A percentile compares a stretch with the other conserved stretches of the same genome.
These are phyloP conservation scores for Noctua fimbriata DNA, from an alignment of 2,888 invertebrate genomes.

Conservation along the genomic window DNA sequence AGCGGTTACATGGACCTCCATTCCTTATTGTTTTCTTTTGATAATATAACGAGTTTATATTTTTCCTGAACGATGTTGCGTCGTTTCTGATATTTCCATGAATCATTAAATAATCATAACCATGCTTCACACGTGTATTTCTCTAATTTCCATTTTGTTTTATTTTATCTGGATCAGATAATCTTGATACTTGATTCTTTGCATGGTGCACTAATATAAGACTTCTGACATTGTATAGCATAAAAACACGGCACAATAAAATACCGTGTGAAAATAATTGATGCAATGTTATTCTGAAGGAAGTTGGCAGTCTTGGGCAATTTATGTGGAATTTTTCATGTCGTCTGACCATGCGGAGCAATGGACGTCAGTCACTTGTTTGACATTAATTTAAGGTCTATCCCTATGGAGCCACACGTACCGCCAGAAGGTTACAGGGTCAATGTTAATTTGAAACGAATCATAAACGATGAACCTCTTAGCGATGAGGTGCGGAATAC, in stretches of 20 bases:
- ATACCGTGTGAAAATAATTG: neutral
- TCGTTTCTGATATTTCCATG: slow-evolving; percentile 18
- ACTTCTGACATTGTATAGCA: neutral
- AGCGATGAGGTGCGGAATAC: slow-evolving; percentile 62
- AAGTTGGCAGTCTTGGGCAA: slow-evolving; percentile 3
- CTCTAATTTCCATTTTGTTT: slow-evolving; percentile 5
- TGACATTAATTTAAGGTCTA: slow-evolving; percentile 47
- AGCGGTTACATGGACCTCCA: neutral
- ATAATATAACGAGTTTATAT: slow-evolving; percentile 8
- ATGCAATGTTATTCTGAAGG: neutral
- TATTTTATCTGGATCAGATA: neutral
- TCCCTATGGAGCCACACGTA: slow-evolving; percentile 57
- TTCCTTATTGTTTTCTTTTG: slow-evolving; percentile 2
- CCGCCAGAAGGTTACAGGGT: slow-evolving; percentile 59
- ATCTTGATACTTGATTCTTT: neutral
- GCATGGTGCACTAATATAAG: neutral
- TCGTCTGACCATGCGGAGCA: slow-evolving; percentile 10
- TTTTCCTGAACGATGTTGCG: neutral
- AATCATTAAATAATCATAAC: slow-evolving; percentile 14
- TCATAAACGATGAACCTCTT: slow-evolving; percentile 63
- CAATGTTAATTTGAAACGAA: slow-evolving; percentile 68
- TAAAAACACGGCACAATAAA: slow-evolving; percentile 1
- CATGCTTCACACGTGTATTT: slow-evolving; percentile 17
- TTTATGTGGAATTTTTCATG: slow-evolving; percentile 18
- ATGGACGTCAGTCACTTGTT: slow-evolving; percentile 8